phyloP scores from a whole-genome alignment of 2,888 invertebrate genomes.

The Lepidochrysops patricia region DNA sequence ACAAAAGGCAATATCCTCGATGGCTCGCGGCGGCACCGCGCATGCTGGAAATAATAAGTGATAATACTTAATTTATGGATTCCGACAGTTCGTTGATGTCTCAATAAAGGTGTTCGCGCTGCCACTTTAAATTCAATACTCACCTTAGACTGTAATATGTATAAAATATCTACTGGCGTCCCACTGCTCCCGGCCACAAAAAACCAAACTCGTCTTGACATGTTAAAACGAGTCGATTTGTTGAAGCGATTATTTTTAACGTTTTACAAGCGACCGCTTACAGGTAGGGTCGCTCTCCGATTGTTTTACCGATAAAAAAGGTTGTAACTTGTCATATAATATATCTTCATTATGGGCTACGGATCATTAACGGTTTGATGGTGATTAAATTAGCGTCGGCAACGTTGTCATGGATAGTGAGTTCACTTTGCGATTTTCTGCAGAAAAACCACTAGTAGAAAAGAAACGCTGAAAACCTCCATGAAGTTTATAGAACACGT shows the following conservation, averaged over 20 bases:
- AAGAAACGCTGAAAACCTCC: no score
- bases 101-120: conserved; percentile 48
- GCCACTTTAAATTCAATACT: conserved; percentile 39
- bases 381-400: conserved; percentile 8
- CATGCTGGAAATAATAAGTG: conserved; percentile 11
- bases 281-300: conserved; percentile 42
- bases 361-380: conserved; percentile 12
- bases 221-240: conserved; percentile 63
- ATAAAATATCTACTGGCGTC: conserved; percentile 60
- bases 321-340: conserved; percentile 12
- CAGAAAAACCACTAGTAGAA: no score
- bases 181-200: conserved; percentile 45
- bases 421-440: not conserved
- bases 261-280: conserved; percentile 30
- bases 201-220: conserved; percentile 63
- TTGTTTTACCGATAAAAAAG: conserved; percentile 36
- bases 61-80: conserved; percentile 20
- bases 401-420: conserved; percentile 4
- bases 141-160: conserved; percentile 57
- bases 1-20: conserved; percentile 10
- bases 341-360: conserved; percentile 16
- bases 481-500: no score
- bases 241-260: conserved; percentile 56
- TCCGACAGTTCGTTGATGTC: conserved; percentile 40
- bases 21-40: not conserved